Conservation (phyloP, 2,113 vertebrate species). For the Sigmodon hispidus region DNA sequence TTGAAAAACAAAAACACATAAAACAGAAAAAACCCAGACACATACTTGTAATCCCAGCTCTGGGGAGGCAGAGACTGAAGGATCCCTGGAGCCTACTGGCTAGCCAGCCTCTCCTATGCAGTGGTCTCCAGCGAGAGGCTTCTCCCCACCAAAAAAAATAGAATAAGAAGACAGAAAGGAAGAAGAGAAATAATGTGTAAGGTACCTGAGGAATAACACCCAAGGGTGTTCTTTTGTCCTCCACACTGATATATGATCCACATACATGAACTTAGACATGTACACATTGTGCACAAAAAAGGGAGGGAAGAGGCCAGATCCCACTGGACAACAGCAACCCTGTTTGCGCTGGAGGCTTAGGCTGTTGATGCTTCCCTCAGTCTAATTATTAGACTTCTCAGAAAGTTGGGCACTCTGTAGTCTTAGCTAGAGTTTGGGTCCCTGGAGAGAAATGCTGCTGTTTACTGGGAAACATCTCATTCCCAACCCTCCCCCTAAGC, state of each 20-base stretch:
- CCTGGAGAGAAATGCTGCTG: background rate
- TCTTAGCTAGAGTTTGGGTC: background rate
- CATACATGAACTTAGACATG: background rate
- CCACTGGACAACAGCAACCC: background rate
- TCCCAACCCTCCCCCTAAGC: background rate
- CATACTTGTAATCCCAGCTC: background rate
- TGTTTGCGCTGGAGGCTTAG: background rate
- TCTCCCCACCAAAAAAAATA: too few relatives aligned
- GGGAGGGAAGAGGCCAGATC: background rate
- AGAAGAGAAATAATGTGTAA: background rate
- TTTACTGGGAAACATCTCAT: background rate
- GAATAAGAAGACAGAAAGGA: background rate
- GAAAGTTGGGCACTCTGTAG: background rate
- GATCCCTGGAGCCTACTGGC: background rate
- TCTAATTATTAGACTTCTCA: background rate
- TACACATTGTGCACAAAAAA: fast-evolving
- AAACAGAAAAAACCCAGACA: background rate
- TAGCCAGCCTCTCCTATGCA: background rate
- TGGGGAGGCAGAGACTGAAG: background rate
- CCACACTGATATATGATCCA: background rate
- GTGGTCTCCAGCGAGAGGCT: background rate
- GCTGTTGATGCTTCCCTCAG: background rate
- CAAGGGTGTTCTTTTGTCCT: background rate
- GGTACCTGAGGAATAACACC: background rate
- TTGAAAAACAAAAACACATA: background rate